A percentile compares a stretch with the other conserved stretches of the same genome.
Evolutionary conservation across 2,888 invertebrate species (phyloP).

Genomic region (Tetranychus truncatus): DNA sequence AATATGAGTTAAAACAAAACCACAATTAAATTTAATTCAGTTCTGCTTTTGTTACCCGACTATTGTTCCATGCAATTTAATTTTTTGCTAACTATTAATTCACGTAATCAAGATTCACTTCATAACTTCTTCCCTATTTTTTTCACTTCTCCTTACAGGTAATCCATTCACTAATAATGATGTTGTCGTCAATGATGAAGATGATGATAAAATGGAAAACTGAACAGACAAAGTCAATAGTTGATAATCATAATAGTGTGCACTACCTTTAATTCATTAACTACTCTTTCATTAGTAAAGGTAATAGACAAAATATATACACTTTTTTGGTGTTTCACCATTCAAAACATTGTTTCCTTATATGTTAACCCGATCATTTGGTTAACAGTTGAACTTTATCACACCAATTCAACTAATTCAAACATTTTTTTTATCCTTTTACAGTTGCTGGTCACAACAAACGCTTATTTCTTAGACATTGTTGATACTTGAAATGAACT

Average conservation of each 20-base stretch:
- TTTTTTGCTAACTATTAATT: neutral
- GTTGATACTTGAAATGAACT: too few relatives aligned
- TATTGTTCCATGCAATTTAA: neutral
- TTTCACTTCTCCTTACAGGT: neutral
- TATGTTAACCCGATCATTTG: neutral
- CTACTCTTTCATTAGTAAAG: too few relatives aligned
- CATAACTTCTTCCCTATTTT: neutral
- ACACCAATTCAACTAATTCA: too few relatives aligned
- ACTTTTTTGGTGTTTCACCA: too few relatives aligned
- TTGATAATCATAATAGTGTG: too few relatives aligned
- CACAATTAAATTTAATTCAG: neutral
- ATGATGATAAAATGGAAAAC: neutral
- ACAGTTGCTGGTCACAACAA: too few relatives aligned
- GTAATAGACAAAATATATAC: neutral
- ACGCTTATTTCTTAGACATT: too few relatives aligned
- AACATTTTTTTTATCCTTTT: too few relatives aligned
- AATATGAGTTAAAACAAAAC: neutral
- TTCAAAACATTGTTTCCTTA: neutral
- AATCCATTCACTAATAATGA: neutral
- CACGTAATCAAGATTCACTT: neutral
- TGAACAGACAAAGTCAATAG: too few relatives aligned
- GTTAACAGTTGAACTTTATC: too few relatives aligned
- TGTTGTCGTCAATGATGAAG: neutral
- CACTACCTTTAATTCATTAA: too few relatives aligned
- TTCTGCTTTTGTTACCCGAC: neutral